A percentile compares a stretch with the other conserved stretches of the same genome.
phyloP scores from a whole-genome alignment of 2,888 invertebrate genomes.

The Drosophila demipolita region DNA sequence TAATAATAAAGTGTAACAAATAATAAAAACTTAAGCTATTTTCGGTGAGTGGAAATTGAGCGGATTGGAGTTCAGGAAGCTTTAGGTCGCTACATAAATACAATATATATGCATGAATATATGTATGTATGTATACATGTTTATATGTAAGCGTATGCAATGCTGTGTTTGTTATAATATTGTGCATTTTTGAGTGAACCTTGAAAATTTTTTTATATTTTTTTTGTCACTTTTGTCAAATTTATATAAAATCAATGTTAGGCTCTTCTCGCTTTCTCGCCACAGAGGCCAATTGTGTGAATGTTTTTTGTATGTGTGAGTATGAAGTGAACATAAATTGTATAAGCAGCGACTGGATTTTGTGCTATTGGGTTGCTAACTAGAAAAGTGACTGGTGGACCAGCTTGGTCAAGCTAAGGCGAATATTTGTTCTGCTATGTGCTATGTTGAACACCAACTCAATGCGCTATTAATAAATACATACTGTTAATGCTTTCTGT shows the following conservation, averaged over 20 bases:
- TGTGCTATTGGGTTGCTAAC: conserved; percentile 38
- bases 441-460: conserved; percentile 2
- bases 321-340: conserved; percentile 20
- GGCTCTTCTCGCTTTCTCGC: conserved; percentile 49
- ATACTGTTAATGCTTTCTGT: conserved; percentile 15
- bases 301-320: background rate
- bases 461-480: conserved; percentile 47
- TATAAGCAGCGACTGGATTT: conserved; percentile 30
- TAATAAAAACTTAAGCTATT: background rate
- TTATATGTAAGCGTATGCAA: conserved; percentile 4
- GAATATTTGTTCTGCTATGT: conserved; percentile 4
- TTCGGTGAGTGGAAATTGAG: conserved; percentile 46
- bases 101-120: conserved; percentile 1
- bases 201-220: conserved; percentile 45
- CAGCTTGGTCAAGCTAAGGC: conserved; percentile 13
- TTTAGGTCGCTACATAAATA: conserved; percentile 15
- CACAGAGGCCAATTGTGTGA: conserved; percentile 6
- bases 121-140: background rate
- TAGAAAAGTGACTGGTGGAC: conserved; percentile 32
- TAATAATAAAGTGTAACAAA: conserved; percentile 10
- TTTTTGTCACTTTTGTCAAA: conserved; percentile 43
- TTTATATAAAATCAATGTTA: conserved; percentile 73
- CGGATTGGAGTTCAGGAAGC: conserved; percentile 6
- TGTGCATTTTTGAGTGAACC: conserved; percentile 50
- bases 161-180: conserved; percentile 36